phyloP scores from a whole-genome alignment of 2,797 vertebrate genomes.

The Danio kyathit region DNA sequence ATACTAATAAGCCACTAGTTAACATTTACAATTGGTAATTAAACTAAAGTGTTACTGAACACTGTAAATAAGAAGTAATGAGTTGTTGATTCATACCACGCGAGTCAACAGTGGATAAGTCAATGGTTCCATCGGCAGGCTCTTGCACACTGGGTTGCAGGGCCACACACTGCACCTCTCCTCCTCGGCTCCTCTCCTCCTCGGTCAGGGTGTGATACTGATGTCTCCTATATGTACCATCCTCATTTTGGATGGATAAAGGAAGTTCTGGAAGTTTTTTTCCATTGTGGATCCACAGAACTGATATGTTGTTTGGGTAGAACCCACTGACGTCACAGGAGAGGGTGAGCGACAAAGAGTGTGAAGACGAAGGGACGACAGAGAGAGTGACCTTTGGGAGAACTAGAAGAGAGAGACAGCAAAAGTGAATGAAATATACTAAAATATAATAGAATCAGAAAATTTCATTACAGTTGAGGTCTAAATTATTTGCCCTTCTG shows the following conservation, averaged over 20 bases:
- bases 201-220: slow-evolving; percentile 76
- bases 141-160: slow-evolving; percentile 80
- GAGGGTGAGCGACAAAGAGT: slow-evolving; percentile 72
- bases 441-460: too few relatives aligned
- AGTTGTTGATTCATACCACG: slow-evolving; percentile 59
- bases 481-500: too few relatives aligned
- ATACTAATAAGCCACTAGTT: too few relatives aligned
- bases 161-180: slow-evolving; percentile 80
- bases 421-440: neutral
- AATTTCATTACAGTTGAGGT: too few relatives aligned
- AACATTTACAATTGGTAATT: too few relatives aligned
- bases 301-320: slow-evolving; percentile 75
- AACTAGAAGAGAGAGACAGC: slow-evolving; percentile 63
- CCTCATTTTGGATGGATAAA: slow-evolving; percentile 61
- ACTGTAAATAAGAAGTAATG: neutral
- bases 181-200: slow-evolving; percentile 75
- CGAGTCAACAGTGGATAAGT: slow-evolving; percentile 68
- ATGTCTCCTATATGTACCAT: slow-evolving; percentile 75
- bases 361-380: slow-evolving; percentile 55
- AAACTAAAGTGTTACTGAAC: too few relatives aligned
- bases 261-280: slow-evolving; percentile 67
- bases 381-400: slow-evolving; percentile 71
- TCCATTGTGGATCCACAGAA: slow-evolving; percentile 79
- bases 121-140: slow-evolving; percentile 60
- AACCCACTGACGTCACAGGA: slow-evolving; percentile 78